Evolutionary conservation across 2,888 invertebrate genomes (phyloP).

Genomic region (Chouioia cunea): DNA sequence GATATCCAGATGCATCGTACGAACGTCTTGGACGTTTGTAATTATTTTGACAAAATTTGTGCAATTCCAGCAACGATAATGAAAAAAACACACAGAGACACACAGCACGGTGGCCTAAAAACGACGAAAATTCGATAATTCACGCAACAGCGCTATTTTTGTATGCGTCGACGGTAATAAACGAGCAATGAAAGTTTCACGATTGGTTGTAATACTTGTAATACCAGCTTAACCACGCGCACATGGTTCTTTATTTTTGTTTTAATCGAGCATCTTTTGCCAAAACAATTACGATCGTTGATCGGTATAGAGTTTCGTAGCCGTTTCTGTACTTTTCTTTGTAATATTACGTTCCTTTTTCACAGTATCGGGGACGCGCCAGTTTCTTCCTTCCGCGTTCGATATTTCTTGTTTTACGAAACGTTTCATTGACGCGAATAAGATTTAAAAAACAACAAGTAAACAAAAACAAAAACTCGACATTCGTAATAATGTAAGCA

Average conservation of each 20-base stretch:
- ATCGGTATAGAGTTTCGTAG: conserved; percentile 3
- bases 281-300: conserved; percentile 26
- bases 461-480: conserved; percentile 7
- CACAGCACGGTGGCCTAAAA: conserved; percentile 13
- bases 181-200: not conserved
- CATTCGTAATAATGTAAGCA: conserved; percentile 39
- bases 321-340: conserved; percentile 40
- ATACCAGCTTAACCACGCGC: not conserved
- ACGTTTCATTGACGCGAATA: too few species aligned
- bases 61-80: conserved; percentile 18
- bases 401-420: conserved; percentile 33
- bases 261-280: conserved; percentile 19
- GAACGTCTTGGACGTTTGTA: conserved; percentile 20
- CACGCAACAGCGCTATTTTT: conserved; percentile 1
- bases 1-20: conserved; percentile 19
- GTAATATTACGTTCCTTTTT: conserved; percentile 38
- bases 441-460: too few species aligned
- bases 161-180: conserved; percentile 2
- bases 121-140: conserved; percentile 6
- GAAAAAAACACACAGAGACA: conserved; percentile 5
- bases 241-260: not conserved
- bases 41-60: conserved; percentile 39
- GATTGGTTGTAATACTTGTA: not conserved
- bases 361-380: conserved; percentile 25
- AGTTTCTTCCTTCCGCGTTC: conserved; percentile 43